Evolutionary conservation across 2,113 vertebrate species (phyloP).

Genomic region (Oreochromis spilurus): DNA sequence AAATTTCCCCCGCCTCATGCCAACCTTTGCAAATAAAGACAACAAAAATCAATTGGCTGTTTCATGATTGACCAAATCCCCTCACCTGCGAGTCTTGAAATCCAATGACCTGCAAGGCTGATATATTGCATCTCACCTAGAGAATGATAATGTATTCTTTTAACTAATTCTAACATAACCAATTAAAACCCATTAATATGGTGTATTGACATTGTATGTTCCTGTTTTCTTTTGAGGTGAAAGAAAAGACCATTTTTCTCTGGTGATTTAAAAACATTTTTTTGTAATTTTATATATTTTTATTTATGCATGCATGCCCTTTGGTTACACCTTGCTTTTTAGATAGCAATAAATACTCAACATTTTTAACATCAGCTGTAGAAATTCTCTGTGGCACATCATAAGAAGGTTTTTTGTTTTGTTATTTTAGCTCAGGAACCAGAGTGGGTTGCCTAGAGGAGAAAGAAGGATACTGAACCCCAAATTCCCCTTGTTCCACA

Average conservation of each 20-base stretch:
- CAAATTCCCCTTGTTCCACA: background rate
- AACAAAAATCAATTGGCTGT: slow-evolving; percentile 54
- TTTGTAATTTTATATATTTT: background rate
- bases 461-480: background rate
- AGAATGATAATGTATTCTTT: slow-evolving; percentile 34
- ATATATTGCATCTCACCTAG: slow-evolving; percentile 27
- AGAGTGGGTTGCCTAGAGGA: background rate
- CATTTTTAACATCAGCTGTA: background rate
- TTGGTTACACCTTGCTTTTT: background rate
- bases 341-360: background rate
- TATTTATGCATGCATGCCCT: background rate
- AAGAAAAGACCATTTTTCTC: background rate
- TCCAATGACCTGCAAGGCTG: slow-evolving; percentile 43
- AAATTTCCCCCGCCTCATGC: slow-evolving; percentile 25
- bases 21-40: slow-evolving; percentile 51
- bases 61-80: slow-evolving; percentile 53
- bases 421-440: background rate
- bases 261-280: background rate
- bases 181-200: background rate
- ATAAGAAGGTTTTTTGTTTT: background rate
- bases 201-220: background rate
- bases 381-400: background rate
- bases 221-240: background rate
- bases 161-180: slow-evolving; percentile 35
- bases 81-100: slow-evolving; percentile 43